These are phyloP conservation scores for Tenebrio molitor DNA, from an alignment of 1,140 invertebrate genomes.

Conservation along the genomic window DNA sequence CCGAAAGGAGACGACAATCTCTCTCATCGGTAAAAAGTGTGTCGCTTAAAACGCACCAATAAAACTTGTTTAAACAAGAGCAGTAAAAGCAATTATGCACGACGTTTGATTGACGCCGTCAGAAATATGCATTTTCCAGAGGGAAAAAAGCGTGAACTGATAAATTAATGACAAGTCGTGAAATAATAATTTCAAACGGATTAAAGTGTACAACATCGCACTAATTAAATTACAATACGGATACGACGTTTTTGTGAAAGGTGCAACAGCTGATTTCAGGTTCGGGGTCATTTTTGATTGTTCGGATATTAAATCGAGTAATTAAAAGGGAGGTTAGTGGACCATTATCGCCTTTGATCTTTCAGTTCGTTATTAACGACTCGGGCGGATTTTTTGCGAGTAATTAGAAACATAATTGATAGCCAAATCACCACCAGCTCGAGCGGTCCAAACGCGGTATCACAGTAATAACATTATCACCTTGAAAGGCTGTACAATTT, in stretches of 20 bases:
- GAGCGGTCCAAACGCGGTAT: not conserved
- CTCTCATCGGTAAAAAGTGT: conserved; percentile 5
- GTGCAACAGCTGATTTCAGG: conserved; percentile 26
- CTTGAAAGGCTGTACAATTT: not conserved
- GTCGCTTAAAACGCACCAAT: conserved; percentile 7
- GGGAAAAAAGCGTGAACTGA: conserved; percentile 12
- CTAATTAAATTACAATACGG: conserved; percentile 39
- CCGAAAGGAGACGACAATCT: conserved; percentile 13
- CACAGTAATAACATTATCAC: conserved; percentile 4
- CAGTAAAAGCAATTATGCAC: conserved; percentile 25
- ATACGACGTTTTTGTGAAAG: conserved; percentile 32
- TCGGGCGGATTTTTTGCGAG: not conserved
- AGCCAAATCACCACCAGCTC: conserved; percentile 1
- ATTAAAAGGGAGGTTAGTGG: conserved; percentile 34
- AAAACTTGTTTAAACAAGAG: conserved; percentile 31
- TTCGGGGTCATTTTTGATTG: conserved; percentile 35
- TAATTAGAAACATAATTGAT: conserved; percentile 3
- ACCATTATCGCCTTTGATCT: conserved; percentile 25
- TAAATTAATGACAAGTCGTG: conserved; percentile 30
- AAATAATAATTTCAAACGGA: conserved; percentile 29
- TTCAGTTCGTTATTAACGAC: not conserved
- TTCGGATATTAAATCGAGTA: conserved; percentile 26
- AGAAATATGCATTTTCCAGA: not conserved
- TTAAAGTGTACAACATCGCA: conserved; percentile 14
- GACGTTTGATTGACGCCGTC: not conserved